Evolutionary conservation across 2,888 invertebrate species (phyloP).

Genomic region (Sesia bembeciformis): DNA sequence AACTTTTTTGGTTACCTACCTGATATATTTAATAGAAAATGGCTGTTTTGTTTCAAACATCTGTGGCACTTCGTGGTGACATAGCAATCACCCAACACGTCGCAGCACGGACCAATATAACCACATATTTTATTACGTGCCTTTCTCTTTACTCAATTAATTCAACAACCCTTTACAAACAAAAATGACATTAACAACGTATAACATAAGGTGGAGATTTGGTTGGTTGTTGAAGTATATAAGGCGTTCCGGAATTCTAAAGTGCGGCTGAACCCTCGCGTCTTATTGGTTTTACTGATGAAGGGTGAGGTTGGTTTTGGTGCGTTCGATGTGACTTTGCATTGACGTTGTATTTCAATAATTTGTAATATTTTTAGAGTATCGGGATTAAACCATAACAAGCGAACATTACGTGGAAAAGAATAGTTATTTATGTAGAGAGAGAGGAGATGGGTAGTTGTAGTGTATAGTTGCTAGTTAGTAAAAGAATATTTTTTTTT

Average conservation of each 20-base stretch:
- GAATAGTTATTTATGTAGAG: too few species aligned
- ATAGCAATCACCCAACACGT: not conserved
- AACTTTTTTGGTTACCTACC: too few species aligned
- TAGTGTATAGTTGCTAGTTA: too few species aligned
- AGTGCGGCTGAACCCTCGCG: conserved; percentile 48
- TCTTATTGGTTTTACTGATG: conserved; percentile 66
- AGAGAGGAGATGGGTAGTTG: too few species aligned
- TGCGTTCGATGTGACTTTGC: conserved; percentile 48
- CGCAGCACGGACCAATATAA: conserved; percentile 18
- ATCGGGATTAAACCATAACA: too few species aligned
- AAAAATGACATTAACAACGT: conserved; percentile 9
- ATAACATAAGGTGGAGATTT: conserved; percentile 20
- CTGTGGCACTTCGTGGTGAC: not conserved
- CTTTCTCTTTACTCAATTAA: conserved; percentile 39
- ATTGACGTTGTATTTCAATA: conserved; percentile 22
- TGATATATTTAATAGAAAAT: too few species aligned
- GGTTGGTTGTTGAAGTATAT: conserved; percentile 16
- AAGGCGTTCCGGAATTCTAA: conserved; percentile 45
- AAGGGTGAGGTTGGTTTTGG: conserved; percentile 52
- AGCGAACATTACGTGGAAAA: too few species aligned
- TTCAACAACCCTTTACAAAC: conserved; percentile 11
- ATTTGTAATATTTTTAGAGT: too few species aligned
- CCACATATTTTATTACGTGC: conserved; percentile 37
- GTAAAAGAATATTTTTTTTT: too few species aligned
- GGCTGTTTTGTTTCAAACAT: too few species aligned